Evolutionary conservation across 1,140 invertebrate species (phyloP).

Genomic region (Drosophila kikkawai): DNA sequence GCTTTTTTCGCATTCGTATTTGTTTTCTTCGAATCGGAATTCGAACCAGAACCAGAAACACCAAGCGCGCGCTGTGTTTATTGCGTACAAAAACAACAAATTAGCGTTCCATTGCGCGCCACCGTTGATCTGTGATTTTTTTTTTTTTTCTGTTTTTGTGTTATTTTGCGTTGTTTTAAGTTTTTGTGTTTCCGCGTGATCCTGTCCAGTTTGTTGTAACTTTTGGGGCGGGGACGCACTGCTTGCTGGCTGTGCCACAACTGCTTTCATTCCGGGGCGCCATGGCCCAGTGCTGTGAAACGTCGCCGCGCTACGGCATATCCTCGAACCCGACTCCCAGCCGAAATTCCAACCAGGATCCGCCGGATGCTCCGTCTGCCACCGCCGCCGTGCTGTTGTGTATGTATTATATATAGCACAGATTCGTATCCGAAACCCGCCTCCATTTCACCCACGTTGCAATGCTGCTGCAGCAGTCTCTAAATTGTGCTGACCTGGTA

Average conservation of each 20-base stretch:
- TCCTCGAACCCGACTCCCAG: conserved; percentile 5
- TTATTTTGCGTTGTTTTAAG: conserved; percentile 3
- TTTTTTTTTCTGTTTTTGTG: not conserved
- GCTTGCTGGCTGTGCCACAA: conserved; percentile 11
- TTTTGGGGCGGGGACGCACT: conserved; percentile 13
- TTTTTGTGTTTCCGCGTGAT: conserved; percentile 19
- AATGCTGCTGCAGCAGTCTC: conserved; percentile 21
- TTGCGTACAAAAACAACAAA: conserved; percentile 27
- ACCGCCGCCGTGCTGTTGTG: conserved; percentile 6
- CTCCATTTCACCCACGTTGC: conserved; percentile 32
- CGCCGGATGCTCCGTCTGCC: conserved; percentile 5
- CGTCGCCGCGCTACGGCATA: conserved; percentile 25
- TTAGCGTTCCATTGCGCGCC: conserved; percentile 23
- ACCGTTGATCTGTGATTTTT: conserved; percentile 15
- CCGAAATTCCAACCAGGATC: conserved; percentile 13
- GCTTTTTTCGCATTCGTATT: conserved; percentile 17
- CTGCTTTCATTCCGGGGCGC: conserved; percentile 28
- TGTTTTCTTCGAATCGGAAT: conserved; percentile 29
- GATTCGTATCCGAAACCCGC: not conserved
- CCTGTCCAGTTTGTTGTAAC: conserved; percentile 6
- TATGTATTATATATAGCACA: conserved; percentile 27
- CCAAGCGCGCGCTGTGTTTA: conserved; percentile 17
- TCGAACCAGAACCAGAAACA: conserved; percentile 7
- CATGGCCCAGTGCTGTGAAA: conserved; percentile 68
- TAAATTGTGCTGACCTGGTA: conserved; percentile 23